phyloP scores from a whole-genome alignment of 2,113 vertebrate species.

The Vulpes lagopus region DNA sequence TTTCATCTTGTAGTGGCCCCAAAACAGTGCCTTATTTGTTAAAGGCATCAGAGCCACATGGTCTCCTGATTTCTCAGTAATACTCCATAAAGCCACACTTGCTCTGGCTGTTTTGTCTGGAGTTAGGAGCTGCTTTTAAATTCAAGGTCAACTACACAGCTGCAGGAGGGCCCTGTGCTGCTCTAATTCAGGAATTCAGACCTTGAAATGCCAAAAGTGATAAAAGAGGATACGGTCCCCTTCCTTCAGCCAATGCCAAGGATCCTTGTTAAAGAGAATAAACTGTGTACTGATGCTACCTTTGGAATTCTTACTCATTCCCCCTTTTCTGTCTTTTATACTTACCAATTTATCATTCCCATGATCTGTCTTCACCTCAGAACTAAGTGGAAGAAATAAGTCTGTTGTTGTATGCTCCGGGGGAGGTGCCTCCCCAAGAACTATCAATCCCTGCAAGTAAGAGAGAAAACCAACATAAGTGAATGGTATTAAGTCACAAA shows the following conservation, averaged over 20 bases:
- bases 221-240: background rate
- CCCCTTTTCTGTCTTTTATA: conserved; percentile 58
- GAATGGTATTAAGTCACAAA: conserved; percentile 34
- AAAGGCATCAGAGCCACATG: background rate
- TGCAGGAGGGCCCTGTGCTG: background rate
- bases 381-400: conserved; percentile 77
- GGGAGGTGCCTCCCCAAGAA: conserved; percentile 91
- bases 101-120: background rate
- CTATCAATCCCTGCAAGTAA: conserved; percentile 92
- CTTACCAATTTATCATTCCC: conserved; percentile 88
- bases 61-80: background rate
- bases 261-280: background rate
- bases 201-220: background rate
- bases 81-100: background rate
- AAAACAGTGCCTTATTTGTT: background rate
- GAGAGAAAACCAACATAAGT: conserved; percentile 69
- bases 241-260: conserved; percentile 23
- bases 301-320: background rate
- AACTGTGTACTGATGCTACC: background rate
- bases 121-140: background rate
- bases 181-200: conserved; percentile 1
- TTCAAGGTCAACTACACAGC: background rate
- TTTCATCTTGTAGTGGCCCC: background rate
- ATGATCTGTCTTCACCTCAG: conserved; percentile 89
- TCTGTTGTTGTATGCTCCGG: conserved; percentile 85